Percentiles rank a stretch among this genome's conserved stretches.
phyloP scores from a whole-genome alignment of 2,888 invertebrate genomes.

The Melipona bicolor region DNA sequence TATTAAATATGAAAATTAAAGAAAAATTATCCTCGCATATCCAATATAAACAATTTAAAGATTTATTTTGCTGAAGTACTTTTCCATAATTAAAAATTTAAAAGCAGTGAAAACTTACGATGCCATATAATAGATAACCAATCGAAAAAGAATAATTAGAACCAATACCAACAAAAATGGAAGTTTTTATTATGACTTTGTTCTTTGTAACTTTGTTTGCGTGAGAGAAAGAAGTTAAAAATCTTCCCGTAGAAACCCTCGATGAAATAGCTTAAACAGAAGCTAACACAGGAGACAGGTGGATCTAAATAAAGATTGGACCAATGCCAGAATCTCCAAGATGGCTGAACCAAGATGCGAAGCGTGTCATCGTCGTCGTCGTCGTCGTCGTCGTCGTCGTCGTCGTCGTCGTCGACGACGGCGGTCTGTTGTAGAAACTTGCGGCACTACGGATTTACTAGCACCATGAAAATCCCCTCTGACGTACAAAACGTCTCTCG shows the following conservation, averaged over 20 bases:
- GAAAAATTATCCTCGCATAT: neutral
- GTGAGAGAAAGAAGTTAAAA: constrained; percentile 63
- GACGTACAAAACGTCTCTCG: constrained; percentile 49
- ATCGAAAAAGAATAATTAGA: neutral
- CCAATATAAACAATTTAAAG: neutral
- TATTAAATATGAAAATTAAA: neutral
- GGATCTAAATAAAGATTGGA: constrained; percentile 84
- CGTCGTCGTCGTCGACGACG: constrained; percentile 21
- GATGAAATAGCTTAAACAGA: constrained; percentile 61
- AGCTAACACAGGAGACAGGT: constrained; percentile 83
- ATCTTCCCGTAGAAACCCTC: constrained; percentile 57
- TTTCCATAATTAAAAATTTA: neutral
- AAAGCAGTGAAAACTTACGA: neutral
- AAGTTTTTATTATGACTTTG: neutral
- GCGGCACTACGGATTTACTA: constrained; percentile 65
- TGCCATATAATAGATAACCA: neutral
- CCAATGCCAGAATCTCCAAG: constrained; percentile 80
- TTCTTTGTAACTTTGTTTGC: constrained; percentile 27
- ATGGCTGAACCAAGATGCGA: constrained; percentile 75
- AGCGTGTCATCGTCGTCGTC: constrained; percentile 46
- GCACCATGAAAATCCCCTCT: constrained; percentile 54
- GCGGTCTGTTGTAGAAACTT: constrained; percentile 44
- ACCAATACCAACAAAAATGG: constrained; percentile 34
- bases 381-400: no score
- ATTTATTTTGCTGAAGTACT: neutral